These are phyloP conservation scores for Gallirallus australis DNA, from an alignment of 2,797 vertebrate genomes.

Conservation along the genomic window DNA sequence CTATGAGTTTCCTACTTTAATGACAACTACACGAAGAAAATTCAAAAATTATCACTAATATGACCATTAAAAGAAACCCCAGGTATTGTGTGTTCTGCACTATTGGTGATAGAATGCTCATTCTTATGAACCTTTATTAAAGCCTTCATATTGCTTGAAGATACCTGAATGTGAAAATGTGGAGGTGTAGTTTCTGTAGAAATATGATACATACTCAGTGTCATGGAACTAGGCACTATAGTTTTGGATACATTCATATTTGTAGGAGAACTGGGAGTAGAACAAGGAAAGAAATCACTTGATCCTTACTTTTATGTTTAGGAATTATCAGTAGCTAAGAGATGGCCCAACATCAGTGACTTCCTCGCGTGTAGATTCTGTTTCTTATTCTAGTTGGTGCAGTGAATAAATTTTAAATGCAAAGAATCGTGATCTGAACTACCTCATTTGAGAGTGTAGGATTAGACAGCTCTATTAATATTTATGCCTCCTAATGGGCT, in stretches of 20 bases:
- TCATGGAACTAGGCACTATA: background rate
- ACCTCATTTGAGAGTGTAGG: conserved; percentile 55
- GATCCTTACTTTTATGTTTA: conserved; percentile 20
- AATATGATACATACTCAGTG: background rate
- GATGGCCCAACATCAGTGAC: background rate
- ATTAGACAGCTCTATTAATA: conserved; percentile 72
- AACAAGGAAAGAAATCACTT: conserved; percentile 26
- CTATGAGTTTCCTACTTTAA: background rate
- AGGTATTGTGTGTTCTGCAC: background rate
- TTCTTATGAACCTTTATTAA: background rate
- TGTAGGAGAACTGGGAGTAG: background rate
- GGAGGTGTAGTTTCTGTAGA: background rate
- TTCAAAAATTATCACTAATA: background rate
- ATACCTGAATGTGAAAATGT: background rate
- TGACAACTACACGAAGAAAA: background rate
- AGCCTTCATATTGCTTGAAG: background rate
- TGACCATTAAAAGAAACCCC: background rate
- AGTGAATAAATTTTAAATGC: conserved; percentile 65
- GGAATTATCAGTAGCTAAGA: conserved; percentile 39
- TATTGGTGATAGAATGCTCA: background rate
- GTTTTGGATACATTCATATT: background rate
- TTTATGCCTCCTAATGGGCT: conserved; percentile 68
- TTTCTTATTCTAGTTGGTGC: conserved; percentile 43
- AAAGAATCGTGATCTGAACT: conserved; percentile 62
- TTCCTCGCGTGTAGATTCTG: conserved; percentile 7